Evolutionary conservation across 2,113 vertebrate species (phyloP).

Genomic region (Patagioenas fasciata): DNA sequence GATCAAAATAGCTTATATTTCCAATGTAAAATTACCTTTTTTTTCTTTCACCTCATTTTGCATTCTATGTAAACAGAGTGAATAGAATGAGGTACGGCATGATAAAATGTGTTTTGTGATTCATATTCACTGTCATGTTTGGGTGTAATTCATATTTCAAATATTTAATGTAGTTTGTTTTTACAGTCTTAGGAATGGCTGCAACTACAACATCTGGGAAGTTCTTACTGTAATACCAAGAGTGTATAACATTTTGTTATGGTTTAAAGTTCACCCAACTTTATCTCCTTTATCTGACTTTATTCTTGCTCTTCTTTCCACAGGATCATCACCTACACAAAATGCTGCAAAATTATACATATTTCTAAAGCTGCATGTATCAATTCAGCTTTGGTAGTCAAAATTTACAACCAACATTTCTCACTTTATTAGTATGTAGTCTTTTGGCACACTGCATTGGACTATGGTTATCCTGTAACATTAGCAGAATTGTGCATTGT

Average conservation of each 20-base stretch:
- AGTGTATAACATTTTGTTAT: background rate
- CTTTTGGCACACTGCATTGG: slow-evolving; percentile 5
- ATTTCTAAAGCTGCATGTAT: slow-evolving; percentile 48
- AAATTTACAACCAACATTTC: background rate
- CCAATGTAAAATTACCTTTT: background rate
- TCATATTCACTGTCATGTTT: background rate
- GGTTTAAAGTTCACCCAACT: background rate
- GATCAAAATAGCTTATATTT: background rate
- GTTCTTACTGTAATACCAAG: background rate
- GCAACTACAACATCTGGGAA: background rate
- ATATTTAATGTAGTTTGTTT: background rate
- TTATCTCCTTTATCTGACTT: background rate
- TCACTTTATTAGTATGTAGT: slow-evolving; percentile 11
- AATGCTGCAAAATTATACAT: background rate
- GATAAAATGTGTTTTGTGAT: background rate
- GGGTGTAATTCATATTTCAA: background rate
- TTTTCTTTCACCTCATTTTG: background rate
- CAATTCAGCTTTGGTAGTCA: slow-evolving; percentile 26
- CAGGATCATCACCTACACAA: background rate
- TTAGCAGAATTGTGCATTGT: background rate
- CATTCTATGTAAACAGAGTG: background rate
- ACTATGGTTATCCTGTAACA: background rate
- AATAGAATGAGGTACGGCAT: background rate
- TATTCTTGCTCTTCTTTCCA: background rate
- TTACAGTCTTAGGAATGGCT: background rate